Base-by-base conservation (phyloP, 2,888 invertebrate species). In the Gonocerus acuteangulatus region DNA sequence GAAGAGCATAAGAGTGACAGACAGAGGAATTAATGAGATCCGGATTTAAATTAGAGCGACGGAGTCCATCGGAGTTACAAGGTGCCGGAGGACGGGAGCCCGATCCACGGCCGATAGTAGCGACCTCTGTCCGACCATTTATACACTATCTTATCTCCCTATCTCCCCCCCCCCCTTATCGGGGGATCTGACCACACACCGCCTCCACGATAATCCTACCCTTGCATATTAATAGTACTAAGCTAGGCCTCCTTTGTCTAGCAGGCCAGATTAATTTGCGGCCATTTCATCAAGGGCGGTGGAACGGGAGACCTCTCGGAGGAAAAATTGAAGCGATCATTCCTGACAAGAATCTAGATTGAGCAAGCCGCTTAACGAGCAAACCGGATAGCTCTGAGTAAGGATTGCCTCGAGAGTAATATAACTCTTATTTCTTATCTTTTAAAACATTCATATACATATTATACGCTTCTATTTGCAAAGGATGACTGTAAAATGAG, bases 251-350 rank as follows among this genome's bases (percentile, higher is more conserved):
- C 36, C 51, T 51, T 51, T 51, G 51, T 51, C 51, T 51, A 51
- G 16, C 27, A 51, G 51, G 27, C 19, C 34, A 36, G 51, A 51
- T 51, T 51, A 51, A 51, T 51, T 51, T 34, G 51, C 51, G 51
- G 27, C 51, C 48, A 27, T 27, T 9, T 27, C 27, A 27, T 27
- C 27, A 27, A 27, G 27, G 9, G 9, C 27, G 27, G 9, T 6
- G 27, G 27, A 27, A 27, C 27, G 27, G 27, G 9, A 9, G 9
- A 9, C 4, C 27, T 9, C 27, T 27, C 27, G 13, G 19, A 51
- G 34, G 51, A 51, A 51, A 51, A 34, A 51, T 51, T 51, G 51
- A 51, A 51, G 51, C 51, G n/a, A 51, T 51, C 51, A 51, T 34
- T 13, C 18, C 27, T 16, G 48, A 48, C 32, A 32, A 18, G n/a